Conservation (phyloP, 2,888 invertebrate species). For the Xestia sexstrigata region DNA sequence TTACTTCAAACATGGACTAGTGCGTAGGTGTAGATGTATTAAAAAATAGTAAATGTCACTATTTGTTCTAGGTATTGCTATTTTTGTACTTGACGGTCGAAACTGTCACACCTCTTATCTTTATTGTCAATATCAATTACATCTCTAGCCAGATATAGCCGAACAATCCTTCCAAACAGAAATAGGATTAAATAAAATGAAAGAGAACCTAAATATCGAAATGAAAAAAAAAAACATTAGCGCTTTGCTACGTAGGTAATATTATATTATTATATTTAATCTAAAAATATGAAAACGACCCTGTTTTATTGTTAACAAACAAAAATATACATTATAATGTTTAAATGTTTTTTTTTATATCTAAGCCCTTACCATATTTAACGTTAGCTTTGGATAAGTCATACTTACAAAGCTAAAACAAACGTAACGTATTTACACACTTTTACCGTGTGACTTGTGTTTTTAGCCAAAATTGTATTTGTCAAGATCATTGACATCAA, state of each 20-base stretch:
- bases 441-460: slow-evolving; percentile 13
- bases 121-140: background rate
- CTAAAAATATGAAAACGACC: background rate
- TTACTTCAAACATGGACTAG: slow-evolving; percentile 32
- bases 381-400: background rate
- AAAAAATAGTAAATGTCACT: slow-evolving; percentile 24
- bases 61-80: slow-evolving; percentile 41
- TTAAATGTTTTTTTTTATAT: too few relatives aligned
- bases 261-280: background rate
- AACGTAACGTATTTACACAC: slow-evolving; percentile 25
- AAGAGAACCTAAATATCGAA: background rate
- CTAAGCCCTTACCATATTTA: background rate
- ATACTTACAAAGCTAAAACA: slow-evolving; percentile 21
- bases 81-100: slow-evolving; percentile 21
- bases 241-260: background rate
- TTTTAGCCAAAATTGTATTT: slow-evolving; percentile 34
- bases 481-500: slow-evolving; percentile 40
- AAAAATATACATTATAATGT: too few relatives aligned
- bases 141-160: background rate
- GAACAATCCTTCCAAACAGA: too few relatives aligned
- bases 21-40: background rate
- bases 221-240: too few relatives aligned
- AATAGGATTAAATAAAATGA: background rate
- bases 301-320: background rate
- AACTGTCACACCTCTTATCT: background rate